phyloP scores from a whole-genome alignment of 2,888 invertebrate genomes.

The Acleris holmiana region DNA sequence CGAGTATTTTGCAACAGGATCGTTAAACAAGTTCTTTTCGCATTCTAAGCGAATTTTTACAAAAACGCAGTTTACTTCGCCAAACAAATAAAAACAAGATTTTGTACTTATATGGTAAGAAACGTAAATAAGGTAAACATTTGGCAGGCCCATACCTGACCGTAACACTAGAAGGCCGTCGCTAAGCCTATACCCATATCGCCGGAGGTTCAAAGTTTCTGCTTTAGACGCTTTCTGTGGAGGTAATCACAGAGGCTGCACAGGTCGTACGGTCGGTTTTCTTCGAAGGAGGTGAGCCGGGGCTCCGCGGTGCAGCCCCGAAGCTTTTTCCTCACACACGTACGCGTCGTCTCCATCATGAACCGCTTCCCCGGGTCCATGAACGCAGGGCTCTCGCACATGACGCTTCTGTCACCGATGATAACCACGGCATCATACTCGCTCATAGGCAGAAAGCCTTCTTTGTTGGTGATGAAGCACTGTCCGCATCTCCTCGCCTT shows the following conservation, averaged over 20 bases:
- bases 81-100: no score
- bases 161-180: conserved; percentile 40
- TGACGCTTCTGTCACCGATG: conserved; percentile 44
- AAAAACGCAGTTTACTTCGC: no score
- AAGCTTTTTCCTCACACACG: conserved; percentile 56
- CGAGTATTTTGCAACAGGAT: no score
- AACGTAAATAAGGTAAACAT: conserved; percentile 32
- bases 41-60: no score
- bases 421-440: conserved; percentile 63
- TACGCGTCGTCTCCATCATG: conserved; percentile 48
- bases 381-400: conserved; percentile 47
- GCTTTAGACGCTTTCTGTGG: conserved; percentile 37
- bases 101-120: conserved; percentile 33
- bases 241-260: conserved; percentile 51
- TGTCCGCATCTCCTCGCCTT: conserved; percentile 50
- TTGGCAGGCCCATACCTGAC: conserved; percentile 40
- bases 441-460: conserved; percentile 59
- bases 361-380: conserved; percentile 58
- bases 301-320: conserved; percentile 53
- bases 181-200: conserved; percentile 41
- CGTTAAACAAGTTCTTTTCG: no score
- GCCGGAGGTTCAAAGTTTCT: conserved; percentile 39
- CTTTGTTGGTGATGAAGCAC: conserved; percentile 66
- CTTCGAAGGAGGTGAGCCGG: conserved; percentile 50
- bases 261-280: conserved; percentile 45